Evolutionary conservation across 2,888 invertebrate species (phyloP), one percentile per base, ranked within the genome.

Genomic region (Eubasilissa splendida): DNA sequence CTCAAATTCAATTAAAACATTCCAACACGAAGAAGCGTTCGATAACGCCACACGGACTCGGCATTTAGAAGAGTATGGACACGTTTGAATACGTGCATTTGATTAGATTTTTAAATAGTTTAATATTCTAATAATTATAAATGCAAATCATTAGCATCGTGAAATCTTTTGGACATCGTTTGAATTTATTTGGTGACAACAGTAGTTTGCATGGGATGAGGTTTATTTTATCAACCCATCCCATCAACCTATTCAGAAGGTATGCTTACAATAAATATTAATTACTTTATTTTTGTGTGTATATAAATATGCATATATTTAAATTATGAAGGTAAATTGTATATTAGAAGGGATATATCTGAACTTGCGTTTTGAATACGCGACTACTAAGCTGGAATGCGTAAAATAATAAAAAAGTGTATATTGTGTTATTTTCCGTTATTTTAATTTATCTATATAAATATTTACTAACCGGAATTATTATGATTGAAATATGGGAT

Each of bases 151-250:
- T 56, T 58, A 73, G 42, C 33, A 11, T 58, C n/a, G n/a, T 42
- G 12, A 33, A 31, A 31, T 14, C 71, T 54, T 73, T 73, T 73
- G 56, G 71, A 31, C 56, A 73, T 58, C 58, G 80, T 12, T 9
- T 82, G 52, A 77, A 87, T 79, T 89, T 87, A 85, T 90, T 87
- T 76, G 88, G 87, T 22, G 87, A 88, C 76, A 85, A 87, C 80
- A 88, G 88, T 77, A 88, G 85, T 68, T 84, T 90, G 42, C 88
- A 87, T 76, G 88, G 89, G 2, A 85, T 90, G 0, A 86, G 87
- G 0, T 85, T 88, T 82, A 87, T 90, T 0, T 85, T 88, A 80
- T 88, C 90, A 12, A 85, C 85, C 53, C 84, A 85, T 0, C 84
- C 83, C 5, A 86, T 87, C 8, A 85, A 87, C 1, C 82, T 85